A percentile compares a stretch with the other conserved stretches of the same genome.
Conservation (phyloP, 1,140 invertebrate species). For the Spodoptera frugiperda region DNA sequence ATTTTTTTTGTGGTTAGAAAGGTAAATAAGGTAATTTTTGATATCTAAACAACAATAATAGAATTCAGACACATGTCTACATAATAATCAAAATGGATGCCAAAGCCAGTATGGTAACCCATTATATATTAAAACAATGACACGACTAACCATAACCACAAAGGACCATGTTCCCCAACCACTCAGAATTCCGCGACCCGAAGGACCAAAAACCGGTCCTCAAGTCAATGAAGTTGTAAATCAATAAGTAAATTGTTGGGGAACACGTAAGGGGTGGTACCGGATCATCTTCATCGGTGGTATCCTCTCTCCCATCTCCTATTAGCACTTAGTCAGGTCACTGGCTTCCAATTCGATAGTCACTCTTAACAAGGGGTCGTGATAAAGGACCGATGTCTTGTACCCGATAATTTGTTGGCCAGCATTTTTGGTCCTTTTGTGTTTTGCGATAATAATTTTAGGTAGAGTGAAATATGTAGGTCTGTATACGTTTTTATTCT, state of each 20-base stretch:
- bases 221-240: conserved; percentile 24
- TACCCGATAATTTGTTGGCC: conserved; percentile 5
- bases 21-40: no score
- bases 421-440: background rate
- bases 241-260: conserved; percentile 36
- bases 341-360: conserved; percentile 28
- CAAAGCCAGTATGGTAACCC: no score
- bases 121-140: no score
- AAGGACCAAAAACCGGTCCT: background rate
- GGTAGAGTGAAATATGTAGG: no score
- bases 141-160: background rate
- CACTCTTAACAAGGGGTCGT: background rate
- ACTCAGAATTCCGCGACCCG: background rate
- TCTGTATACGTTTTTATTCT: no score
- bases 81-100: no score
- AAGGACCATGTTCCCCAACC: background rate
- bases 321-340: conserved; percentile 37
- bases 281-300: conserved; percentile 12
- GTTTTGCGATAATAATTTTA: no score
- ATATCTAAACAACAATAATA: no score
- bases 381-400: conserved; percentile 30
- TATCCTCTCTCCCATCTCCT: conserved; percentile 31
- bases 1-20: no score
- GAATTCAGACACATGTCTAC: no score
- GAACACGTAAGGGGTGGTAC: background rate